Conservation (phyloP, 2,797 vertebrate species). For the Anomalospiza imberbis region DNA sequence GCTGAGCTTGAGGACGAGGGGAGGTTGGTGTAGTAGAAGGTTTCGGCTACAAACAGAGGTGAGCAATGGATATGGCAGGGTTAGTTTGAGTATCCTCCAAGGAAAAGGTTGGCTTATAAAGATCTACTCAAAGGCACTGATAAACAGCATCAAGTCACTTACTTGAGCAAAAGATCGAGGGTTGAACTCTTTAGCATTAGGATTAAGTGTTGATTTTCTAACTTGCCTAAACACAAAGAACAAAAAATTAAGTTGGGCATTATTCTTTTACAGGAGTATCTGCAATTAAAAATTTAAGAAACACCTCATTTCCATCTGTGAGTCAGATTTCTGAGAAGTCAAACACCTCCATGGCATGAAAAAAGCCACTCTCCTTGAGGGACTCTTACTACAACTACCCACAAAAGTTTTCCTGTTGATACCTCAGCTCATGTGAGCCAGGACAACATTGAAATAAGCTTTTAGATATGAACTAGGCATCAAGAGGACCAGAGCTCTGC, state of each 20-base stretch:
- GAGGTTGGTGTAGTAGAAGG: conserved; percentile 96
- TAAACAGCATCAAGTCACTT: conserved; percentile 31
- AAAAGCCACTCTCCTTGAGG: neutral
- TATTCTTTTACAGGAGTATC: neutral
- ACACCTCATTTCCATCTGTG: neutral
- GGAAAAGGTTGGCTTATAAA: neutral
- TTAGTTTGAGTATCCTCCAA: neutral
- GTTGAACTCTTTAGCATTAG: conserved; percentile 98
- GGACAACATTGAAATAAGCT: neutral
- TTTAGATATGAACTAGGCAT: neutral
- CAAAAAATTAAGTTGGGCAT: neutral
- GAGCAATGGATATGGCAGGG: neutral
- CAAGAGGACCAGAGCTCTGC: neutral
- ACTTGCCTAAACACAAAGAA: conserved; percentile 84
- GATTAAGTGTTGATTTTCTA: conserved; percentile 96
- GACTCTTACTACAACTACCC: neutral
- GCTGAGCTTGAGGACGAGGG: conserved; percentile 94
- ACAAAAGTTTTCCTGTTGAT: neutral
- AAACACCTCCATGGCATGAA: neutral
- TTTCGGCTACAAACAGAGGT: conserved; percentile 84
- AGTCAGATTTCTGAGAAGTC: neutral
- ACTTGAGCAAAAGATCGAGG: conserved; percentile 93
- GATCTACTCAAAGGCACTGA: neutral
- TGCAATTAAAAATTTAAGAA: neutral
- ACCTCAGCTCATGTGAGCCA: neutral